Evolutionary conservation across 2,113 vertebrate genomes (phyloP), one percentile per base, ranked within the genome.

Genomic region (Mus spicilegus): DNA sequence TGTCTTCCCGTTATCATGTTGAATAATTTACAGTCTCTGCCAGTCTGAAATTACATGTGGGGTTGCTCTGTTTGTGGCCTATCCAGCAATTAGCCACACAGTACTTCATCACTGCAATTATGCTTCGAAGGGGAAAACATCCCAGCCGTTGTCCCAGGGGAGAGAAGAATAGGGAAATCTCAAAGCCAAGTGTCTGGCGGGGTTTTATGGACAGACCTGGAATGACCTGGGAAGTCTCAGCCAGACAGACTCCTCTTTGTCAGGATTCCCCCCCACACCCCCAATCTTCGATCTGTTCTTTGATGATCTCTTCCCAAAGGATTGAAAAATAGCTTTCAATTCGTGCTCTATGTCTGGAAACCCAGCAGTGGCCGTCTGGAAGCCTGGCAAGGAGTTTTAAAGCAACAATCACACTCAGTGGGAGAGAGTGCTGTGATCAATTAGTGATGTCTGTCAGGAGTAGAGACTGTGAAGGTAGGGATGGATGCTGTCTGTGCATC

Each of bases 1-100:
- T 22, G 76, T 87, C 77, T 91, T 90, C 86, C 39, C 88, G 86
- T 97, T 95, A 91, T 96, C 87, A 61, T 70, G 73, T 89, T 65
- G 89, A 93, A 91, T 96, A 95, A 96, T 95, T 89, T 95, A 92
- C 54, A 95, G 93, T 92, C 76, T 93, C 93, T 96, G 94, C 73
- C 73, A 78, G 89, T 89, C 94, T 89, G 96, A 97, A 96, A 95
- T 95, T 90, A 70, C 93, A 87, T 13, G 75, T 90, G 75, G 84
- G 82, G 61, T 91, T 93, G 89, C 96, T 96, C 90, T 89, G 93
- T 95, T 82, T 95, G 97, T 89, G 90, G 91, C 90, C 89, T 95
- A 91, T 91, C 76, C 77, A 78, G 91, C 92, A 97, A 95, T 96
- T 94, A 97, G 86, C 69, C 33, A 84, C 94, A 95, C 24, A 65